Evolutionary conservation across 2,113 vertebrate genomes (phyloP), one percentile per base, ranked within the genome.

Genomic region (Oreochromis spilurus): DNA sequence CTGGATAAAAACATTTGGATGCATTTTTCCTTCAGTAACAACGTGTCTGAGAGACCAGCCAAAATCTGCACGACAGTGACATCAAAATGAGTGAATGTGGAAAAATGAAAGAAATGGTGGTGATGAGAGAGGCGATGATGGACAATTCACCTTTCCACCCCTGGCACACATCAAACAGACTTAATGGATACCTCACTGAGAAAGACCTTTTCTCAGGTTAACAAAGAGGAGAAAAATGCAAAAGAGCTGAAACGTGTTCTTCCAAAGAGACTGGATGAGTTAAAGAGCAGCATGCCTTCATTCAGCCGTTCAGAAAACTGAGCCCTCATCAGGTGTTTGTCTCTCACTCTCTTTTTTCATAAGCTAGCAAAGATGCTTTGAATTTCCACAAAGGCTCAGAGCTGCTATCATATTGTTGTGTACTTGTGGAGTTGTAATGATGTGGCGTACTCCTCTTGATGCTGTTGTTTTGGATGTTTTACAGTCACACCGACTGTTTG

Each of bases 391-490:
- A 43, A 83, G 50, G 45, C 84, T 78, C 21, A 4, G 43, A 82
- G 84, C 77, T 24, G 58, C 84, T n/a, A 4, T 81, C 24, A 19
- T 19, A 14, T 45, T 14, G 79, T 24, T 4, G 21, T 77, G 60
- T 50, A 57, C 81, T 85, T 86, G 85, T 77, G 57, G 84, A 87
- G 53, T 16, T 3, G 4, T 88, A 92, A 90, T 57, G 75, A 85
- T 84, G 82, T 16, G 24, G 57, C 4, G 1, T 4, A 5, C 58
- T 79, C 80, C 62, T 88, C 82, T 87, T 90, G 84, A 85, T 90
- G 91, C 84, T 87, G 85, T 84, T 88, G 79, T 82, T 85, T 80
- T 84, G 88, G 84, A 91, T 90, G 84, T 90, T 88, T 91, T 83
- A 80, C 84, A 87, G 83, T 85, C 21, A 3, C 86, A 29, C 40